These are phyloP conservation scores for Caerostris extrusa DNA, from an alignment of 1,140 invertebrate genomes.

Conservation along the genomic window DNA sequence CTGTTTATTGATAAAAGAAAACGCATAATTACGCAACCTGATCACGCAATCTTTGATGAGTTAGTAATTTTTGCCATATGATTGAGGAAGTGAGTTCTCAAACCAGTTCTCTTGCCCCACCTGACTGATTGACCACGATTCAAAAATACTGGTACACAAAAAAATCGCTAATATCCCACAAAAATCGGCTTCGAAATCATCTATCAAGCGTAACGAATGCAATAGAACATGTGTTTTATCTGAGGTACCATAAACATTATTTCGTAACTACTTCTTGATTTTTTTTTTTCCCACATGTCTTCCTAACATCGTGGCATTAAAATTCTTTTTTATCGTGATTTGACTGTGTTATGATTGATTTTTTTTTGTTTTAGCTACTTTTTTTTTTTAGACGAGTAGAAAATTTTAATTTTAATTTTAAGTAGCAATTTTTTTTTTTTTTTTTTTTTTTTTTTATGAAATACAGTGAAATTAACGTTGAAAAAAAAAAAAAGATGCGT, in stretches of 20 bases:
- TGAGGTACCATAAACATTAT: neutral
- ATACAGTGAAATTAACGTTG: no score
- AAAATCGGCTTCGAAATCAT: constrained; percentile 49
- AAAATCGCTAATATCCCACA: constrained; percentile 4
- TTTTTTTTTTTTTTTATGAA: no score
- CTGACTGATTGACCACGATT: constrained; percentile 63
- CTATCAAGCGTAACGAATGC: constrained; percentile 16
- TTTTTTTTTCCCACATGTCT: neutral
- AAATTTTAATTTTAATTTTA: no score
- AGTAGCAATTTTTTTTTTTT: no score
- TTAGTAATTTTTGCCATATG: constrained; percentile 37
- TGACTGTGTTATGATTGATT: neutral
- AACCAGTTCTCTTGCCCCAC: constrained; percentile 59
- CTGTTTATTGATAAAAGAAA: neutral
- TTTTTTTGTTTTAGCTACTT: no score
- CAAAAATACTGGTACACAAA: constrained; percentile 25
- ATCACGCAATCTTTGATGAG: constrained; percentile 31
- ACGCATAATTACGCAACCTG: neutral
- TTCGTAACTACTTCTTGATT: neutral
- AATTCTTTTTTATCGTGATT: neutral
- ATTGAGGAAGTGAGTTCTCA: constrained; percentile 28
- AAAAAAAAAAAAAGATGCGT: no score
- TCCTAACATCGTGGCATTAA: neutral
- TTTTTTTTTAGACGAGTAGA: no score
- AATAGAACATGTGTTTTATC: no score